Conservation (phyloP, 2,113 vertebrate genomes). For the Euleptes europaea region DNA sequence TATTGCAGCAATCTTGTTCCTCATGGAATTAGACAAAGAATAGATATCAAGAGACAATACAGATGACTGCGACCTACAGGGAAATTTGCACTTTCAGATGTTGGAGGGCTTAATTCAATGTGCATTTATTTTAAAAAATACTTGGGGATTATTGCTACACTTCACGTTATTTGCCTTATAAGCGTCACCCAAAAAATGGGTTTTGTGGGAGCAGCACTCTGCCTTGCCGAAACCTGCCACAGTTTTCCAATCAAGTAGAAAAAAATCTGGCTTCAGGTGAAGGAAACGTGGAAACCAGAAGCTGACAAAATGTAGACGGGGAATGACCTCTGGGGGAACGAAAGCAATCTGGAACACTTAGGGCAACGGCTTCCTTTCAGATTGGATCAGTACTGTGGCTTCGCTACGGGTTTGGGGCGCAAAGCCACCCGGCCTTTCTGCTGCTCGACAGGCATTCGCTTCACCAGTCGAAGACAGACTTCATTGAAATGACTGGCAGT, state of each 20-base stretch:
- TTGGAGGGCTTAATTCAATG: not conserved
- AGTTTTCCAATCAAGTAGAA: conserved; percentile 16
- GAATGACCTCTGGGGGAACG: not conserved
- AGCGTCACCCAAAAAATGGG: not conserved
- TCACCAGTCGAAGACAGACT: not conserved
- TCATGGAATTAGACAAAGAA: conserved; percentile 2
- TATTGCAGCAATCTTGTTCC: conserved; percentile 15
- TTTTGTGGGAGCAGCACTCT: not conserved
- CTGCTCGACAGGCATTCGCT: too few relatives aligned
- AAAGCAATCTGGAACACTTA: not conserved
- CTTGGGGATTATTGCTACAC: not conserved
- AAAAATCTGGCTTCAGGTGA: not conserved
- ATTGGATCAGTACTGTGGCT: not conserved
- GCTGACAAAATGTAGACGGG: conserved; percentile 18
- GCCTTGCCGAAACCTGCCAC: conserved; percentile 13
- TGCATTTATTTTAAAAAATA: conserved; percentile 15
- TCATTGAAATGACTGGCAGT: not conserved
- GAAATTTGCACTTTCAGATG: not conserved
- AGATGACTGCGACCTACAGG: conserved; percentile 15
- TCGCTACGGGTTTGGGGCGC: not conserved
- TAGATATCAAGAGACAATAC: not conserved
- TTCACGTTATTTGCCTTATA: not conserved
- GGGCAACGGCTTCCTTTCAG: conserved; percentile 31
- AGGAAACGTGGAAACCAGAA: conserved; percentile 13
- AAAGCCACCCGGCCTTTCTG: not conserved